phyloP scores from a whole-genome alignment of 2,888 invertebrate genomes.

The Agonum fuliginosum region DNA sequence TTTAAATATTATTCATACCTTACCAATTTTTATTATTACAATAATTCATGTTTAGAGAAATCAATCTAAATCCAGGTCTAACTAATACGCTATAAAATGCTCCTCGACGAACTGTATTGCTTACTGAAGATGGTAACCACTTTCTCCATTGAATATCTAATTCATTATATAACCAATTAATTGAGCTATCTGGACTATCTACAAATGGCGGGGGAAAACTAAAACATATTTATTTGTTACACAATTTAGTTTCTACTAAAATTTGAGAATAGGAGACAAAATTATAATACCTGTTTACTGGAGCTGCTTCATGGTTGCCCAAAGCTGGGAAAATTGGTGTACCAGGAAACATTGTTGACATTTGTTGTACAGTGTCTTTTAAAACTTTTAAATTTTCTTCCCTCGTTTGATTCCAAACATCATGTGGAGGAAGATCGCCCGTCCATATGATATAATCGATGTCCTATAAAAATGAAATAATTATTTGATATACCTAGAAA shows the following conservation, averaged over 20 bases:
- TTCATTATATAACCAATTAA: constrained; percentile 94
- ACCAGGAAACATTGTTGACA: constrained; percentile 91
- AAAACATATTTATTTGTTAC: constrained; percentile 63
- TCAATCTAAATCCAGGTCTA: constrained; percentile 90
- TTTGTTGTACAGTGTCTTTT: constrained; percentile 89
- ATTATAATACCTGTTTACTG: constrained; percentile 92
- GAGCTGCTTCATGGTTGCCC: constrained; percentile 97
- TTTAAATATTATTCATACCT: constrained; percentile 60
- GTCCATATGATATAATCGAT: constrained; percentile 97
- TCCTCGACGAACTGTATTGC: constrained; percentile 89
- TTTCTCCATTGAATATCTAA: constrained; percentile 92
- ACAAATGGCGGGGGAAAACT: constrained; percentile 93
- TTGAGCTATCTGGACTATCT: constrained; percentile 85
- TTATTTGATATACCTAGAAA: neutral
- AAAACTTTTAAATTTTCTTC: constrained; percentile 91
- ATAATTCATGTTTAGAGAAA: constrained; percentile 97
- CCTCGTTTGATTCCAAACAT: constrained; percentile 95
- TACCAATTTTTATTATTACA: constrained; percentile 97
- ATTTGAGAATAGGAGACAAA: neutral
- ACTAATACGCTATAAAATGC: constrained; percentile 95
- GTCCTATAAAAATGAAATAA: too few relatives aligned
- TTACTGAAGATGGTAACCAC: constrained; percentile 93
- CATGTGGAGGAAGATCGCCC: constrained; percentile 96
- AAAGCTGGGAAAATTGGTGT: constrained; percentile 95
- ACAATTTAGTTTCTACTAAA: neutral